Evolutionary conservation across 2,113 vertebrate species (phyloP), one percentile per base, ranked within the genome.

Genomic region (Phyllostomus hastatus): DNA sequence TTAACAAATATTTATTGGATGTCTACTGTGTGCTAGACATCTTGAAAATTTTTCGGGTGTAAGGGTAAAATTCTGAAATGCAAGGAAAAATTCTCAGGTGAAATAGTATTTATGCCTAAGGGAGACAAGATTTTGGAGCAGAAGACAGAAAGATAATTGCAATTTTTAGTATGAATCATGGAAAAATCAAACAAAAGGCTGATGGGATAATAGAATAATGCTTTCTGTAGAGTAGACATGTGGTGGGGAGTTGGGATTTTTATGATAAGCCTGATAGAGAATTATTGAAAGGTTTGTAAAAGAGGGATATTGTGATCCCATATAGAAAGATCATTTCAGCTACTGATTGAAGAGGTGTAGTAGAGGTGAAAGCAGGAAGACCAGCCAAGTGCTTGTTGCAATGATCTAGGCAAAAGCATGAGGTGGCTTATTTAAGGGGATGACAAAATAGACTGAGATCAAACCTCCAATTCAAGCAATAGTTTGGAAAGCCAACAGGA

Each of bases 1-100:
- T 79, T 57, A 69, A 69, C 38, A 88, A 80, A 81, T 88, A 66
- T 88, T 96, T 94, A 75, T 64, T 88, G 7, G 28, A 41, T 76
- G 20, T 4, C 43, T 7, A n/a, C 38, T 75, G 15, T 69, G 66
- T 89, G 4, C 28, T 76, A 87, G 81, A 48, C 16, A 33, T 48
- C 6, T 5, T 22, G 31, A 78, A 84, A 86, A 75, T 66, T 46
- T 16, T 10, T 84, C 28, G 2, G 20, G 11, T 33, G 9, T 8
- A 54, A 73, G 50, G 48, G 28, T 64, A 46, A 69, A 70, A 78
- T 78, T 52, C 46, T n/a, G 16, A 9, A 15, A 48, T 72, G 66
- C 59, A 61, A 31, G 26, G 28, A 33, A 46, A 69, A 75, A 78
- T 78, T 50, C 19, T n/a, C 19, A 10, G 19, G 57, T 72, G 59